Base-by-base conservation (phyloP, 23 tunicate species). In the Halocynthia roretzi region DNA sequence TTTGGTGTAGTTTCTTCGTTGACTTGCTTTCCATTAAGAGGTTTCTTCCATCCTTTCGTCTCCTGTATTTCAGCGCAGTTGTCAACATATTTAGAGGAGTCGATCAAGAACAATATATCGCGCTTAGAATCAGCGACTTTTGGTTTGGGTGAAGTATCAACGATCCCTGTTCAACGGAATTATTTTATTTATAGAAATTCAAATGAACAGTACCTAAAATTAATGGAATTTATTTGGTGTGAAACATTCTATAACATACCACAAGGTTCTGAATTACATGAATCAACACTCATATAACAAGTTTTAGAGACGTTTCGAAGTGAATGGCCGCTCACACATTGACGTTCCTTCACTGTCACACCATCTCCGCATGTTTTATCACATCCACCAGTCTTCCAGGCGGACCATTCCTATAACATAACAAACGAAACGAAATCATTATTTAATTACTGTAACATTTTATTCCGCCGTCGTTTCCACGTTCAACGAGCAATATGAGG, bases 101-200 rank as follows among this genome's bases (percentile, higher is more conserved):
- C 96, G 51, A 89, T 81, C 54, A 89, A 82, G 68, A 89, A 89
- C 71, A 84, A 66, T 21, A 89, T 54, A 62, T 89, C 88, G 78
- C 75, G 19, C 61, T 72, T 82, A 40, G 70, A 49, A 64, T 87
- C 93, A 57, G 63, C 48, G 48, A 20, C 10, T 15, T 11, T 65
- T 2, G 70, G 70, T 65, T 65, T 65, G 0, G 70, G 70, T 2
- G 63, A 58, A 0, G 63, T 58, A 14, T 31, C 44, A 31, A 31
- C 44, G 44, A 31, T 31, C 44, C 44, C 44, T 31, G 44, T 31
- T 31, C 44, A 31, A 31, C 1, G 44, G 44, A 31, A 31, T 31
- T 31, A 31, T 31, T 31, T 31, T 31, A 31, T 31, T 31, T 31
- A 31, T 31, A 31, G 44, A 31, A 31, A 31, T 31, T 31, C 44